Percentiles rank a stretch among this genome's conserved stretches.
These are phyloP conservation scores for Climacteris rufus DNA, from an alignment of 2,113 vertebrate genomes.

Conservation along the genomic window DNA sequence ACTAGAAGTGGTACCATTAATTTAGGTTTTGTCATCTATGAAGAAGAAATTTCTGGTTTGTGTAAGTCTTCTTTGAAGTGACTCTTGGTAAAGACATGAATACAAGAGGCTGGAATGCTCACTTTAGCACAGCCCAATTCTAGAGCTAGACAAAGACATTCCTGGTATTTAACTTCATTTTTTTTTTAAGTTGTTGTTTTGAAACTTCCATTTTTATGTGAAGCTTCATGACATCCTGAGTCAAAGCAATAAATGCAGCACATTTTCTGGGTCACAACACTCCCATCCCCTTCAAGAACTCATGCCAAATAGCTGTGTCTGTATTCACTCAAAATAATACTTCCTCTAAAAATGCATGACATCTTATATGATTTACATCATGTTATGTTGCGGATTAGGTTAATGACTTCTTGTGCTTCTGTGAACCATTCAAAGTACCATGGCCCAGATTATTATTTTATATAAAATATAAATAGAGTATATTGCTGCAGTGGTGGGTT, in stretches of 20 bases:
- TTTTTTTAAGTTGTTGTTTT: conserved; percentile 18
- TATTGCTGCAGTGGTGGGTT: not conserved
- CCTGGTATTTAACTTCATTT: not conserved
- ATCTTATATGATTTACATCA: conserved; percentile 66
- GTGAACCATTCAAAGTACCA: conserved; percentile 26
- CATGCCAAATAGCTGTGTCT: conserved; percentile 56
- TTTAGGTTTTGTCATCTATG: not conserved
- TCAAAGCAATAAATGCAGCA: conserved; percentile 57
- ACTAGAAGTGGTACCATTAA: not conserved
- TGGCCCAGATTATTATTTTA: conserved; percentile 19
- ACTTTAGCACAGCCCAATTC: not conserved
- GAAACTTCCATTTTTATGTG: conserved; percentile 50
- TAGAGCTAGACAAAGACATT: conserved; percentile 47
- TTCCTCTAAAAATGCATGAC: conserved; percentile 58
- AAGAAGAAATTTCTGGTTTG: not conserved
- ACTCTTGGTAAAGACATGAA: not conserved
- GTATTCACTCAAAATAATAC: conserved; percentile 66
- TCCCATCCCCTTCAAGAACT: conserved; percentile 60
- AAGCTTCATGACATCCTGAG: conserved; percentile 45
- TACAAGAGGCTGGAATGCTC: not conserved
- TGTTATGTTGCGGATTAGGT: conserved; percentile 57
- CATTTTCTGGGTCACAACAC: conserved; percentile 67
- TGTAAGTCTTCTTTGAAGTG: conserved; percentile 3
- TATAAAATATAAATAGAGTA: conserved; percentile 28
- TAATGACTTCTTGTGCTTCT: conserved; percentile 66